These are phyloP conservation scores for Belonocnema kinseyi DNA, from an alignment of 1,140 invertebrate species.

Conservation along the genomic window DNA sequence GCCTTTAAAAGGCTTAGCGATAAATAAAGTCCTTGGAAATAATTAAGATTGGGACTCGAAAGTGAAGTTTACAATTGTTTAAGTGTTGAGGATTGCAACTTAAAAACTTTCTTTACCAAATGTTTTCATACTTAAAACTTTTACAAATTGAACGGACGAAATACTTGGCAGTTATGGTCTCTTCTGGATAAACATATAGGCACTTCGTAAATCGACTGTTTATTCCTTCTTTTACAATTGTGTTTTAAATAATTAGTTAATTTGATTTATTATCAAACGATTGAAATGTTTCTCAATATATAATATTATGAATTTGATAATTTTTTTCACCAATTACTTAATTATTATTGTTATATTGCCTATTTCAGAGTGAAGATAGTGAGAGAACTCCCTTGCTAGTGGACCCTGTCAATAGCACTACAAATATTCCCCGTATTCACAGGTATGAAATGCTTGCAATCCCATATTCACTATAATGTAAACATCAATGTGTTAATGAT, in stretches of 20 bases:
- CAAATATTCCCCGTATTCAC: slow-evolving; percentile 78
- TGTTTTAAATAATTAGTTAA: slow-evolving; percentile 12
- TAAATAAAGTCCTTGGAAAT: too few species aligned
- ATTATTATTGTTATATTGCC: slow-evolving; percentile 38
- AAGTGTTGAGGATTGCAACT: too few species aligned
- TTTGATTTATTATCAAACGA: too few species aligned
- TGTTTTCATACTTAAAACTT: too few species aligned
- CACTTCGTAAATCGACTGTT: slow-evolving; percentile 19
- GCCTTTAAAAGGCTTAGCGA: too few species aligned
- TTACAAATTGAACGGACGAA: too few species aligned
- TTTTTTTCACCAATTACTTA: neutral
- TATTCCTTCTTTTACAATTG: slow-evolving; percentile 4
- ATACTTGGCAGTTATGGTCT: too few species aligned
- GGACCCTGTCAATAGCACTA: slow-evolving; percentile 82
- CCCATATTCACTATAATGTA: slow-evolving; percentile 24
- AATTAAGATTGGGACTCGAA: too few species aligned
- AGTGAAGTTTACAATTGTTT: too few species aligned
- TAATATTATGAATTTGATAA: too few species aligned
- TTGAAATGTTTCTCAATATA: too few species aligned
- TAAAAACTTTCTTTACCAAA: too few species aligned
- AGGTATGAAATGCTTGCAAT: slow-evolving; percentile 66
- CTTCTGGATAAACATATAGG: slow-evolving; percentile 41
- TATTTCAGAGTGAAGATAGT: slow-evolving; percentile 78
- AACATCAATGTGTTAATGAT: neutral
- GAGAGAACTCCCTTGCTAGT: slow-evolving; percentile 82